Evolutionary conservation across 2,113 vertebrate genomes (phyloP).

Genomic region (Forbesichthys papilliferus): DNA sequence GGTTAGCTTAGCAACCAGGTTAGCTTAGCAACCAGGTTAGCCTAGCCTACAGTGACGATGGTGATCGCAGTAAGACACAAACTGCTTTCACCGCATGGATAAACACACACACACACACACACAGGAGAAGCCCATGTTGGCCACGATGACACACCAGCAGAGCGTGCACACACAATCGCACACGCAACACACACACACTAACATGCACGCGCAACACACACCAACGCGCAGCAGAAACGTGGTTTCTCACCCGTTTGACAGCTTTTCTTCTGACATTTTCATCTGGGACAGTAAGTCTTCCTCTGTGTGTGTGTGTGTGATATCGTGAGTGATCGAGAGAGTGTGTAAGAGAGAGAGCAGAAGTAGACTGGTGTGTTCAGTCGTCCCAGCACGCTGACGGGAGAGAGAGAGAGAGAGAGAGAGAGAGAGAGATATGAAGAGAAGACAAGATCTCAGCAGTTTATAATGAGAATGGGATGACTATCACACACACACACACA

Average conservation of each 20-base stretch:
- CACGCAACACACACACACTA: conserved; percentile 9
- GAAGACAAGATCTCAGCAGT: neutral
- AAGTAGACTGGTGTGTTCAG: no score
- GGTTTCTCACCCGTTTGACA: conserved; percentile 73
- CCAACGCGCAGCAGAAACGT: conserved; percentile 10
- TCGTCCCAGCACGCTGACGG: no score
- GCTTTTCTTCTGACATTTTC: conserved; percentile 79
- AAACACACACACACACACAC: neutral
- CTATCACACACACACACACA: neutral
- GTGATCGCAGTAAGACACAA: no score
- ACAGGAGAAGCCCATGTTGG: neutral
- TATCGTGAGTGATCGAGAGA: conserved; percentile 14
- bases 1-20: no score
- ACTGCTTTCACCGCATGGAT: no score
- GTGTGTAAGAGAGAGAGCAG: conserved; percentile 26
- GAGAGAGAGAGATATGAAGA: neutral
- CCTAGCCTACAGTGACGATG: no score
- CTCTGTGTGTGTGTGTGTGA: conserved; percentile 5
- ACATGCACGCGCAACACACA: conserved; percentile 8
- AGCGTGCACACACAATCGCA: neutral
- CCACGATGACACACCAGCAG: neutral
- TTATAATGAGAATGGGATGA: neutral
- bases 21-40: no score
- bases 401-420: neutral
- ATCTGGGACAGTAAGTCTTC: conserved; percentile 60